Conservation (phyloP, 2,888 invertebrate species). For the Nemoura dubitans region DNA sequence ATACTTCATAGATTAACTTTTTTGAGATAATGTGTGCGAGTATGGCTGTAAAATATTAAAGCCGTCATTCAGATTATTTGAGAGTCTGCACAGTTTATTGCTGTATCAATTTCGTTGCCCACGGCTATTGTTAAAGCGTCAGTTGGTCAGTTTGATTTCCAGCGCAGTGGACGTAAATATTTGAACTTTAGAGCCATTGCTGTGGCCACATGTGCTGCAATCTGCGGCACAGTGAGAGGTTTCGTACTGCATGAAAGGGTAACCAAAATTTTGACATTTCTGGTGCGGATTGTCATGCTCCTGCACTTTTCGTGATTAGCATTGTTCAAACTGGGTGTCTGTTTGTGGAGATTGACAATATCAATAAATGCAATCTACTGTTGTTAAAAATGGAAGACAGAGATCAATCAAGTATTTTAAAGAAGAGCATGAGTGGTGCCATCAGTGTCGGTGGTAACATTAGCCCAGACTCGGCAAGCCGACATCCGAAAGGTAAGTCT, state of each 20-base stretch:
- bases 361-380: background rate
- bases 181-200: background rate
- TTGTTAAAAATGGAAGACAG: slow-evolving; percentile 26
- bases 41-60: too few species aligned
- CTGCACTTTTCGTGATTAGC: background rate
- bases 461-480: background rate
- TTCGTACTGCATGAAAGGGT: slow-evolving; percentile 15
- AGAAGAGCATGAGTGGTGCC: slow-evolving; percentile 32
- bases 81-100: too few species aligned
- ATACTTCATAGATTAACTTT: too few species aligned
- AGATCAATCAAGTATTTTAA: slow-evolving; percentile 28
- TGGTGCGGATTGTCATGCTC: background rate
- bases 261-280: slow-evolving; percentile 12
- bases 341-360: background rate
- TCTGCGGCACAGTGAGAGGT: background rate
- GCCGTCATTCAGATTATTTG: too few species aligned
- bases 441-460: slow-evolving; percentile 35
- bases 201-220: background rate
- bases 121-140: too few species aligned
- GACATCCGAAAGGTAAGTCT: slow-evolving; percentile 23
- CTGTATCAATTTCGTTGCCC: too few species aligned
- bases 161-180: background rate
- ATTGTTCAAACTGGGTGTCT: background rate
- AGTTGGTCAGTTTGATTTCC: too few species aligned
- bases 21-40: too few species aligned